Conservation (phyloP, 1,140 invertebrate genomes). For the Bombus consobrinus region DNA sequence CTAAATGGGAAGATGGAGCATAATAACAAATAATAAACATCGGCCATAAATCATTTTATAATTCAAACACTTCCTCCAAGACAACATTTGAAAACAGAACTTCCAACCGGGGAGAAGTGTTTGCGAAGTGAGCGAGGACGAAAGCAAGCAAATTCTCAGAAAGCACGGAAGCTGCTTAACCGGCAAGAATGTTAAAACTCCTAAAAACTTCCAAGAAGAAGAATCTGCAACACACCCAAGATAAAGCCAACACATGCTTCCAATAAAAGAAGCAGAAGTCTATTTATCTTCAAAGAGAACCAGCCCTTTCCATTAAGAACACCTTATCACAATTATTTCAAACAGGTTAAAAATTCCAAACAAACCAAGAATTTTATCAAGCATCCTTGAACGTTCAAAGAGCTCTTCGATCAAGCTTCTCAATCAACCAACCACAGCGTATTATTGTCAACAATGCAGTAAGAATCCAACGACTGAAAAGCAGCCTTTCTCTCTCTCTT, state of each 20-base stretch:
- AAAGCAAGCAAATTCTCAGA: not conserved
- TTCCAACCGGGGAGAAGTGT: not conserved
- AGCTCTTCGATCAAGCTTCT: not conserved
- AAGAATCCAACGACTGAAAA: not conserved
- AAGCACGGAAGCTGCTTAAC: not conserved
- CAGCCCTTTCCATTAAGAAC: not conserved
- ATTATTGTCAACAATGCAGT: conserved; percentile 3
- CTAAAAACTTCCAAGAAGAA: not conserved
- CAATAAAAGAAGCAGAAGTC: not conserved
- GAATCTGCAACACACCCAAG: not conserved
- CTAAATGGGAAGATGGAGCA: too few species aligned
- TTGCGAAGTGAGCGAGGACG: not conserved
- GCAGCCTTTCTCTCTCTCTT: not conserved
- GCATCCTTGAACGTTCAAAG: not conserved
- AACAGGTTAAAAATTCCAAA: not conserved
- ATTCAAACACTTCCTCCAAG: not conserved
- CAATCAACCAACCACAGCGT: not conserved
- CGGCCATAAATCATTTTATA: not conserved
- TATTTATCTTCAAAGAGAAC: not conserved
- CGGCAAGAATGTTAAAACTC: not conserved
- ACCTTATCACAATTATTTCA: not conserved
- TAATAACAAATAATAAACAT: not conserved
- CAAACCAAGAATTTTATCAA: not conserved
- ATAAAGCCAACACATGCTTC: not conserved
- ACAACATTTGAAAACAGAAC: not conserved